A percentile compares a stretch with the other conserved stretches of the same genome.
phyloP scores from a whole-genome alignment of 1,140 invertebrate species.

The Pristionchus pacificus region DNA sequence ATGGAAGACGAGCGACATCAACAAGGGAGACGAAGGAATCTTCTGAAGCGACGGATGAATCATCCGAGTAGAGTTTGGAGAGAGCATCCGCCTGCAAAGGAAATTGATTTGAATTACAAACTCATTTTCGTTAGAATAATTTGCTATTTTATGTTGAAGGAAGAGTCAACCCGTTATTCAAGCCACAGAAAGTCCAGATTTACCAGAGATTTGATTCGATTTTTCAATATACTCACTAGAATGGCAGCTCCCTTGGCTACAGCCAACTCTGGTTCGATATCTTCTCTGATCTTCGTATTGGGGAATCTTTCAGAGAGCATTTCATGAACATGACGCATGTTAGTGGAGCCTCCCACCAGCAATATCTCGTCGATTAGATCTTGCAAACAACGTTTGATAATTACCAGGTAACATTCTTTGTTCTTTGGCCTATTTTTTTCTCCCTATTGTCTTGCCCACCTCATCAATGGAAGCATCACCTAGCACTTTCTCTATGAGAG shows the following conservation, averaged over 20 bases:
- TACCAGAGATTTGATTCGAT: no score
- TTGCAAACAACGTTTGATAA: not conserved
- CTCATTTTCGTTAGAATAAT: no score
- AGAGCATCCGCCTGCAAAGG: no score
- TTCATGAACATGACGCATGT: not conserved
- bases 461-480: not conserved
- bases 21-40: not conserved
- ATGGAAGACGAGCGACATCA: not conserved
- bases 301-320: not conserved
- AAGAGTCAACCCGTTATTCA: no score
- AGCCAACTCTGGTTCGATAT: not conserved
- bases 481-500: not conserved
- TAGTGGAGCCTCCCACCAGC: not conserved
- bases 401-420: not conserved
- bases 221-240: no score
- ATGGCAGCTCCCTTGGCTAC: not conserved
- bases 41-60: not conserved
- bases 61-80: not conserved
- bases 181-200: no score
- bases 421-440: not conserved
- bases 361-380: not conserved
- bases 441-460: not conserved
- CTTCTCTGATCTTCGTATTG: not conserved
- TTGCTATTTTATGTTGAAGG: no score
- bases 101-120: no score